Evolutionary conservation across 2,888 invertebrate genomes (phyloP).

Genomic region (Cryptophagus acutangulus): DNA sequence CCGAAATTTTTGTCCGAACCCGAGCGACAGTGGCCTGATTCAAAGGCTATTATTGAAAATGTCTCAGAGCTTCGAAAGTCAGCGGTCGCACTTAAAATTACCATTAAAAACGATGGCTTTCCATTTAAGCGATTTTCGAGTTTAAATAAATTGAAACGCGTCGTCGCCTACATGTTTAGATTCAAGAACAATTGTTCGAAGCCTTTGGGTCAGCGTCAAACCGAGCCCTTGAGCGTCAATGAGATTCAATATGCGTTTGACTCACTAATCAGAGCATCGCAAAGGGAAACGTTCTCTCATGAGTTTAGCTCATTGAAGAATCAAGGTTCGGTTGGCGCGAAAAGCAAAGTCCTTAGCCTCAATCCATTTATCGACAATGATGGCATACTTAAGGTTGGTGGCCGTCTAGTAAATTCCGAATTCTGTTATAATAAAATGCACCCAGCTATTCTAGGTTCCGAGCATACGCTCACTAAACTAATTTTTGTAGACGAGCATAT

Average conservation of each 20-base stretch:
- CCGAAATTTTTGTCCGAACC: neutral
- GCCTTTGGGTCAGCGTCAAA: neutral
- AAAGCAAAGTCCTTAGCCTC: constrained; percentile 1
- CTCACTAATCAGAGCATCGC: constrained; percentile 1
- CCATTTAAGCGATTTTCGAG: no score
- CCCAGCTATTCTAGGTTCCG: constrained; percentile 5
- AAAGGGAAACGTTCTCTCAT: neutral
- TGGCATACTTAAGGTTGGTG: constrained; percentile 8
- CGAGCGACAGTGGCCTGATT: neutral
- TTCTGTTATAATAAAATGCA: neutral
- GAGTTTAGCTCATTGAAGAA: constrained; percentile 1
- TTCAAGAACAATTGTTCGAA: neutral
- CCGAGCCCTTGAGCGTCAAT: neutral
- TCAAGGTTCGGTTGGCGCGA: neutral
- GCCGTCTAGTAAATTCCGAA: constrained; percentile 4
- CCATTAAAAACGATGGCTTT: no score
- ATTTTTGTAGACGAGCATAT: constrained; percentile 3
- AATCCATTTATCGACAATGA: constrained; percentile 9
- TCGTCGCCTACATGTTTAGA: no score
- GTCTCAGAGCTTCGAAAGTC: constrained; percentile 1
- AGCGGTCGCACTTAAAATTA: no score
- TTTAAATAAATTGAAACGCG: no score
- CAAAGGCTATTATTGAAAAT: neutral
- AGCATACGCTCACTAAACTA: neutral
- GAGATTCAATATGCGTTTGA: constrained; percentile 4